Evolutionary conservation across 2,888 invertebrate species (phyloP).

Genomic region (Epinotia ramella): DNA sequence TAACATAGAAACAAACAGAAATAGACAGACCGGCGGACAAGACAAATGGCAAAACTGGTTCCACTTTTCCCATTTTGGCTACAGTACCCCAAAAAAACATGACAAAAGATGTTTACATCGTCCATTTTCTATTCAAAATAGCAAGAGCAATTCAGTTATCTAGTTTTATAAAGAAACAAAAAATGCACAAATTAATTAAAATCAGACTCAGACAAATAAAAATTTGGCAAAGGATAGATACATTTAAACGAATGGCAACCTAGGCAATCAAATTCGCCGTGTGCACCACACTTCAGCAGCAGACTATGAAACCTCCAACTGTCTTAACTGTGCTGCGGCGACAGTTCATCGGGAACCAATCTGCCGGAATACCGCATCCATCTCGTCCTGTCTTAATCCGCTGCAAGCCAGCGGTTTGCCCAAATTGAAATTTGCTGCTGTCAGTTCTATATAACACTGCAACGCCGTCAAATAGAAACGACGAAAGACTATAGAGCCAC

Average conservation of each 20-base stretch:
- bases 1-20: no score
- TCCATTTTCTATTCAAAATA: no score
- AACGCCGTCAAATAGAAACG: not conserved
- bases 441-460: conserved; percentile 51
- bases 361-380: conserved; percentile 37
- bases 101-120: no score
- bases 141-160: no score
- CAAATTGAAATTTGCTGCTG: conserved; percentile 79
- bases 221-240: not conserved
- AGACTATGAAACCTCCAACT: not conserved
- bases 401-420: conserved; percentile 65
- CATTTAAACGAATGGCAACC: not conserved
- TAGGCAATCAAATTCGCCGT: not conserved
- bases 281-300: not conserved
- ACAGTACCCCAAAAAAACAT: no score
- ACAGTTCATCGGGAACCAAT: not conserved
- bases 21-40: no score
- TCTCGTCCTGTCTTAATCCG: conserved; percentile 58
- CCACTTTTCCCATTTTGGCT: no score
- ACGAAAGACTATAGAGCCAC: not conserved
- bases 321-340: not conserved
- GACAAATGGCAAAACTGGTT: no score
- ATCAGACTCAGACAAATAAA: no score
- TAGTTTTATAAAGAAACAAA: no score
- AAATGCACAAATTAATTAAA: no score